Evolutionary conservation across 2,888 invertebrate genomes (phyloP).

Genomic region (Drosophila koepferae): DNA sequence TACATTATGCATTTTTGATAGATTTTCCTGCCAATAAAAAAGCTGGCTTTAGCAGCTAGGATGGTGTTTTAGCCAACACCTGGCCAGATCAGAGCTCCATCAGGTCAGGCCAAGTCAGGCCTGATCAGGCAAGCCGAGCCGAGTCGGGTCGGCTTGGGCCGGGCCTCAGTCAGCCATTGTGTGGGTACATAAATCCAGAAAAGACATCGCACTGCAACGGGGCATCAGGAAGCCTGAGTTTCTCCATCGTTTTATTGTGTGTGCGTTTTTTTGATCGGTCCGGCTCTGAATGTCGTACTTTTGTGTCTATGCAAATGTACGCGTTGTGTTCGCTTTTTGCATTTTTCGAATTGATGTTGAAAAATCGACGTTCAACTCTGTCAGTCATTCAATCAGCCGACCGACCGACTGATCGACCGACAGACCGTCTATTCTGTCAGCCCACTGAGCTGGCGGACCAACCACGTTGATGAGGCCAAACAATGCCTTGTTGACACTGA

Average conservation of each 20-base stretch:
- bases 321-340: conserved; percentile 59
- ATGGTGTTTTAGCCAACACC: conserved; percentile 76
- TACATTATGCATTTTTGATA: conserved; percentile 79
- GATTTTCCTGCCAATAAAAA: conserved; percentile 78
- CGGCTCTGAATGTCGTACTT: conserved; percentile 54
- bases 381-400: conserved; percentile 46
- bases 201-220: conserved; percentile 43
- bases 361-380: conserved; percentile 60
- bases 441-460: conserved; percentile 57
- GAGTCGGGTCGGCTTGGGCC: background rate
- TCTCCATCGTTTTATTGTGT: conserved; percentile 7
- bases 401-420: conserved; percentile 12
- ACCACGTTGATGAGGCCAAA: conserved; percentile 73
- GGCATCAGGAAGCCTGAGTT: conserved; percentile 70
- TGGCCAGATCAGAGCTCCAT: conserved; percentile 35
- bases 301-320: conserved; percentile 75
- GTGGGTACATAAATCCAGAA: conserved; percentile 73
- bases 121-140: background rate
- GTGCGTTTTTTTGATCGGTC: conserved; percentile 17
- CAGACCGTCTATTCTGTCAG: conserved; percentile 39
- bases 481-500: conserved; percentile 79
- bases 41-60: conserved; percentile 64
- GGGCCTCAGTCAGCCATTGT: conserved; percentile 52
- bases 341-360: conserved; percentile 60
- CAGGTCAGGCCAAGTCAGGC: conserved; percentile 6